Evolutionary conservation across 2,888 invertebrate species (phyloP), one percentile per base, ranked within the genome.

Genomic region (Prenolepis imparis): DNA sequence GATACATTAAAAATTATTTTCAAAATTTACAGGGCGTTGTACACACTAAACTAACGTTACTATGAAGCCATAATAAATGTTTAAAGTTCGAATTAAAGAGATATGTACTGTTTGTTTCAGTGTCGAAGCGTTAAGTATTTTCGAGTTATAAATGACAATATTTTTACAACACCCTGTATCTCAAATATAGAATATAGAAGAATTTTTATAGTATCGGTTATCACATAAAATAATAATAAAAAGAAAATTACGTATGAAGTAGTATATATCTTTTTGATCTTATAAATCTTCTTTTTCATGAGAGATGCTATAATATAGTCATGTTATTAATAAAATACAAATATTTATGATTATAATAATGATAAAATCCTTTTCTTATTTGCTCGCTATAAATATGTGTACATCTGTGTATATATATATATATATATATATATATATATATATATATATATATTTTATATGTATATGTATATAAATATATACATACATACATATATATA

Each of bases 311-410:
- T 36, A 44, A 70, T 52, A n/a, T 80, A 61, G 44, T 80, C 78
- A 70, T 11, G 36, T 80, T 80, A 80, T 80, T 80, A 80, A 80
- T 80, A 80, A 80, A 80, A 80, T 80, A 80, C 70, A 77, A 55
- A 67, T 67, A 80, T 80, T 80, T 80, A 70, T 78, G 59, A 44
- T 70, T 70, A 70, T 70, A 48, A 59, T 78, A 61, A 61, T 80
- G 78, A 78, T 70, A 78, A 70, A 80, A 61, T 70, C 15, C 59
- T 61, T 68, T 78, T n/a, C 48, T 39, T 55, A 41, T 32, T 59
- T 39, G 57, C 32, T 59, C 12, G 41, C 70, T 78, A 70, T 44
- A 59, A 70, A 70, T 68, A 77, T 59, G 57, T 39, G 36, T 52
- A 36, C 70, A 78, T 36, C 55, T 39, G 21, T 63, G 21, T 67